These are phyloP conservation scores for Drosophila mettleri DNA, from an alignment of 2,888 invertebrate species.

Conservation along the genomic window DNA sequence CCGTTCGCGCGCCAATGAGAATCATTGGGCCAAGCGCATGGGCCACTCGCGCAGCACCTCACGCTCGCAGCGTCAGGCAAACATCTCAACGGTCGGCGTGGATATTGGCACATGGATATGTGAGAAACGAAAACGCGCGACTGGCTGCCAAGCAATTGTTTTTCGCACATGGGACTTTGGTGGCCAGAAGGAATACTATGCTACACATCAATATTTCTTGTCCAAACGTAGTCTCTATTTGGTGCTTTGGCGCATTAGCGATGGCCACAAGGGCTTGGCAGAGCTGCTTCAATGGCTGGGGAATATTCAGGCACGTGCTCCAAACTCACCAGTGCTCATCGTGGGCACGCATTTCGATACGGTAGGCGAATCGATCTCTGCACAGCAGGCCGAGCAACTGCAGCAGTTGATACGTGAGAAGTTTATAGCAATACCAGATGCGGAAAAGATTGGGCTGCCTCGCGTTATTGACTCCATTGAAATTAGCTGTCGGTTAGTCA, in stretches of 20 bases:
- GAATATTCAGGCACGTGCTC: conserved; percentile 97
- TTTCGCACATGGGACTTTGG: conserved; percentile 99
- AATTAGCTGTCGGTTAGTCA: conserved; percentile 88
- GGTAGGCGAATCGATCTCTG: conserved; percentile 86
- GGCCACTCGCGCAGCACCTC: conserved; percentile 93
- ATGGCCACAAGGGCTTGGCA: conserved; percentile 95
- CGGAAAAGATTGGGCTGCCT: conserved; percentile 97
- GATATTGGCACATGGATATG: conserved; percentile 98
- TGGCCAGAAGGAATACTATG: conserved; percentile 98
- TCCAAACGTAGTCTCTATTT: conserved; percentile 97
- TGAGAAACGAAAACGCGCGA: conserved; percentile 92
- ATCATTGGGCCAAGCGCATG: conserved; percentile 98
- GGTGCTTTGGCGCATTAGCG: conserved; percentile 97
- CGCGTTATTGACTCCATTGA: conserved; percentile 96
- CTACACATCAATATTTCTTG: conserved; percentile 99
- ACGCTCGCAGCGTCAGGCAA: conserved; percentile 89
- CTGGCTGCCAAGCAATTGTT: conserved; percentile 91
- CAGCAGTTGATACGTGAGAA: conserved; percentile 94
- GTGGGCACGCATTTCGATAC: conserved; percentile 98
- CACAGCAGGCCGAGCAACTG: conserved; percentile 88
- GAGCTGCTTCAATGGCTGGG: conserved; percentile 98
- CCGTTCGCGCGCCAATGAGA: conserved; percentile 86
- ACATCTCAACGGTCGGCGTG: conserved; percentile 98
- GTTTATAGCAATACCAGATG: conserved; percentile 97
- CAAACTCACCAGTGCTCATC: conserved; percentile 97